These are phyloP conservation scores for Catharus bicknelli DNA, from an alignment of 2,113 vertebrate species.

Conservation along the genomic window DNA sequence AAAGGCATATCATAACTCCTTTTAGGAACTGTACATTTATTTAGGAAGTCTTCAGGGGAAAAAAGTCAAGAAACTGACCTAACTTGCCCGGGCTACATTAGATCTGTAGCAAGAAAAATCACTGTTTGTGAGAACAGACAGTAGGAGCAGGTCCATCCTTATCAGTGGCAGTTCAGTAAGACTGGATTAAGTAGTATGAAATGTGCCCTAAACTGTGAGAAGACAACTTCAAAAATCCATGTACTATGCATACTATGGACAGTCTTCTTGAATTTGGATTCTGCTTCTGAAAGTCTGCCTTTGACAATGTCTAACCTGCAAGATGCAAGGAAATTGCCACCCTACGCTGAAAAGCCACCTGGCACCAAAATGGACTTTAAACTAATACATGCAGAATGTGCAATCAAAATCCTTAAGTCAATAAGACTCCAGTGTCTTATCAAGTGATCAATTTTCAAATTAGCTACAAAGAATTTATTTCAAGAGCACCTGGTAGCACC, in stretches of 20 bases:
- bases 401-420: background rate
- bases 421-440: background rate
- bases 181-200: background rate
- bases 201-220: background rate
- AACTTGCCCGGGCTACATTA: background rate
- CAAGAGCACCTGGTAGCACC: background rate
- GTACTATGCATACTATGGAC: background rate
- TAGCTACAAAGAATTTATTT: background rate
- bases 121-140: background rate
- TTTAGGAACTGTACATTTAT: background rate
- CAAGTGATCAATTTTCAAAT: background rate
- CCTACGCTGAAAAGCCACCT: background rate
- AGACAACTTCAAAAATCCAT: background rate
- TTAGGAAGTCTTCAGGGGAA: background rate
- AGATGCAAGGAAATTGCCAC: background rate
- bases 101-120: background rate
- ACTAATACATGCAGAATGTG: background rate
- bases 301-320: background rate
- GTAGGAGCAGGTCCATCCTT: background rate
- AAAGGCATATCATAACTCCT: background rate
- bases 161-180: background rate
- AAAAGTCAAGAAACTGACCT: background rate
- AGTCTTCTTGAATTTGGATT: background rate
- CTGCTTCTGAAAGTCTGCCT: background rate
- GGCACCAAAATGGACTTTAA: background rate